Evolutionary conservation across 37 sponge, comb jelly and placozoan species (phyloP).

Genomic region (Halisarca cf. caerulea): DNA sequence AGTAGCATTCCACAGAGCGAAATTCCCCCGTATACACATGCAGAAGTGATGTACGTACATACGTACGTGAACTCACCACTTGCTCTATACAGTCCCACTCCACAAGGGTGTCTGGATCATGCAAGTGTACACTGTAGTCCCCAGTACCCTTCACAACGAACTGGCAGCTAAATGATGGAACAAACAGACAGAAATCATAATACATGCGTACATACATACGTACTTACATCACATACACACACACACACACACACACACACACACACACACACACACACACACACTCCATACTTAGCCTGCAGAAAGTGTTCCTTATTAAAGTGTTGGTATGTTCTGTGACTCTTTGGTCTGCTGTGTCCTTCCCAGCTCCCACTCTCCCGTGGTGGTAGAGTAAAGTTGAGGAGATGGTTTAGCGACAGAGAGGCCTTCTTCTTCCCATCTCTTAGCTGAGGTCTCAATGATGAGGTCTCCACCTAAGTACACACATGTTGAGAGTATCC

Average conservation of each 20-base stretch:
- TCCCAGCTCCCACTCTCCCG: background rate
- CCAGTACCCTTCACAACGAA: conserved; percentile 69
- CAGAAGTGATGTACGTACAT: background rate
- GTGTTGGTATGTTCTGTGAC: background rate
- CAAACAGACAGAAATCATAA: background rate
- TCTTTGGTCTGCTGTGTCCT: background rate
- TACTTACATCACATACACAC: background rate
- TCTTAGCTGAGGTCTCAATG: background rate
- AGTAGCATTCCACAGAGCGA: no score
- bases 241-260: background rate
- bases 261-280: background rate
- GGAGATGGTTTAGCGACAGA: conserved; percentile 76
- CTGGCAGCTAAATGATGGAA: conserved; percentile 88
- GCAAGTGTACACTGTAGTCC: conserved; percentile 66
- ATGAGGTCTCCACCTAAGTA: background rate
- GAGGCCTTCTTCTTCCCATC: conserved; percentile 40
- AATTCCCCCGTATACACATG: background rate
- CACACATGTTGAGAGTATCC: no score
- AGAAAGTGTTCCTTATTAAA: conserved; percentile 87
- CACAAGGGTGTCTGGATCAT: conserved; percentile 76
- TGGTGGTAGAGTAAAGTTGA: conserved; percentile 72
- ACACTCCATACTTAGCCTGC: conserved; percentile 87
- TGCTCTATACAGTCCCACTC: conserved; percentile 80
- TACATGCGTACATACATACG: background rate
- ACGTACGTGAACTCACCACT: conserved; percentile 65